Evolutionary conservation across 2,888 invertebrate genomes (phyloP), one percentile per base, ranked within the genome.

Genomic region (Maniola hyperantus): DNA sequence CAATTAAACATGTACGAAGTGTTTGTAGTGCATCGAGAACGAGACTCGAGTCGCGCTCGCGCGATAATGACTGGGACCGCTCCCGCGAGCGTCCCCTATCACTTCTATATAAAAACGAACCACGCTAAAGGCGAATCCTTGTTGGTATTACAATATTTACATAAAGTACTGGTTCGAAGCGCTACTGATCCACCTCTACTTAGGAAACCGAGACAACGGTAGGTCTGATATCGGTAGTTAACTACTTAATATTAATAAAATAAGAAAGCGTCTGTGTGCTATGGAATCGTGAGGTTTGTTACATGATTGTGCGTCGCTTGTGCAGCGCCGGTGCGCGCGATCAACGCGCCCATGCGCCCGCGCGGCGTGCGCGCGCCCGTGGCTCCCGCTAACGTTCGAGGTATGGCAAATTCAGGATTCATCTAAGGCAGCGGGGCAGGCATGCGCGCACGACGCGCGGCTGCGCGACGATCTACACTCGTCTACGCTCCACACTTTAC

Each of bases 31-130:
- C 78, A 73, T 71, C 74, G 74, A 66, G 71, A 73, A 70, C 70
- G 71, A 70, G 66, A 69, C 72, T 72, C 72, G 78, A 77, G 77
- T 76, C 72, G 77, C 80, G 81, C 85, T 82, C 83, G 81, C 84
- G 85, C 82, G 83, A 82, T 91, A 92, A 92, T 92, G 91, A 92
- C 91, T 90, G 91, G 91, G 86, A 84, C 84, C 87, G 79, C 79
- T 80, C 74, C 72, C 71, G 71, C 73, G 77, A 76, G 77, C 76
- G 78, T 73, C 76, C 77, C 71, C 72, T 74, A 75, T 73, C 76
- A 74, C 78, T 76, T 83, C 84, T 82, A 82, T 81, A n/a, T n/a
- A n/a, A 81, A 80, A 81, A 81, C 80, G 83, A 85, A 83, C 80
- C 82, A 83, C 85, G 80, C 84, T 87, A 83, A 79, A 84, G 83